These are phyloP conservation scores for Hypena proboscidalis DNA, from an alignment of 2,888 invertebrate genomes.

Conservation along the genomic window DNA sequence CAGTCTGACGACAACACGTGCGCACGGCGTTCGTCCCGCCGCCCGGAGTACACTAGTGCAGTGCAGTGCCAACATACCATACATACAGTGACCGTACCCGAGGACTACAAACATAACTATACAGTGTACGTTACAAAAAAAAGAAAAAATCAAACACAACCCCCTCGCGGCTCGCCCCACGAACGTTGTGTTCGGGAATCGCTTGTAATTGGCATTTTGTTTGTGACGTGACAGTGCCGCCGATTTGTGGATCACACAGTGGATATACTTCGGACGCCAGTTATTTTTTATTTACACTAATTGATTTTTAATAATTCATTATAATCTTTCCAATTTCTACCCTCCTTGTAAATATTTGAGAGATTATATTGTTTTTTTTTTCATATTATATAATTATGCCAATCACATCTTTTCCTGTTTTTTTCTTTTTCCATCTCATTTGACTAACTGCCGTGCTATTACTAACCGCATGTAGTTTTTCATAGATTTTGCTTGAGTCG, in stretches of 20 bases:
- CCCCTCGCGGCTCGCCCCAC: slow-evolving; percentile 41
- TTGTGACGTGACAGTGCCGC: slow-evolving; percentile 79
- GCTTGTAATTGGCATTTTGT: slow-evolving; percentile 83
- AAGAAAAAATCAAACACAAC: slow-evolving; percentile 52
- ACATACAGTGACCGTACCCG: slow-evolving; percentile 61
- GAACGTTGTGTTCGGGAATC: slow-evolving; percentile 64
- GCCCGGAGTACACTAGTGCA: slow-evolving; percentile 56
- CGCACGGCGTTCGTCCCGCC: slow-evolving; percentile 71
- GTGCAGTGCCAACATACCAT: slow-evolving; percentile 55
- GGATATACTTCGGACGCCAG: slow-evolving; percentile 70
- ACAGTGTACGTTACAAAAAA: slow-evolving; percentile 71
- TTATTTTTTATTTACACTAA: slow-evolving; percentile 50
- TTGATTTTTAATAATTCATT: slow-evolving; percentile 40
- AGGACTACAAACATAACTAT: slow-evolving; percentile 46
- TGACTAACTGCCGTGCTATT: slow-evolving; percentile 52
- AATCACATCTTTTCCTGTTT: slow-evolving; percentile 77
- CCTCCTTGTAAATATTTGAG: slow-evolving; percentile 72
- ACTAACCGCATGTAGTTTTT: slow-evolving; percentile 67
- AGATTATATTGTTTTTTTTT: slow-evolving; percentile 63
- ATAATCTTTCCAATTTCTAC: slow-evolving; percentile 49
- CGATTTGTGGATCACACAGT: slow-evolving; percentile 69
- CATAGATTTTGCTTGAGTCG: slow-evolving; percentile 5
- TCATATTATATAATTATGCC: slow-evolving; percentile 76
- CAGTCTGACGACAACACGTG: slow-evolving; percentile 75
- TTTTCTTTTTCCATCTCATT: slow-evolving; percentile 50